Evolutionary conservation across 2,888 invertebrate genomes (phyloP).

Genomic region (Osmoderma eremita): DNA sequence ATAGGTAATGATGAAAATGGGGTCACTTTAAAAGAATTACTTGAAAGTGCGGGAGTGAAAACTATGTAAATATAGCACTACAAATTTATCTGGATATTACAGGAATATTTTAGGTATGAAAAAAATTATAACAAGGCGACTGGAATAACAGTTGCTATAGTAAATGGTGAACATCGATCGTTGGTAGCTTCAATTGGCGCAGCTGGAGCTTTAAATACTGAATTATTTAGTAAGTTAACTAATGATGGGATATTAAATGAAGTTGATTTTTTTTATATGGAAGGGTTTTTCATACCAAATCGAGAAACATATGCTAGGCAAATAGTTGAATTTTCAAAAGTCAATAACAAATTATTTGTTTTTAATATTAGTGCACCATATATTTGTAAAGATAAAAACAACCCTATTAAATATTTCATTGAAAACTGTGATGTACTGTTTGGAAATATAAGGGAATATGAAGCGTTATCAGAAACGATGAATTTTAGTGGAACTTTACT

Average conservation of each 20-base stretch:
- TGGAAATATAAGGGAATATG: slow-evolving; percentile 69
- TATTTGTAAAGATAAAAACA: slow-evolving; percentile 62
- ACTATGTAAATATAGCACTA: slow-evolving; percentile 55
- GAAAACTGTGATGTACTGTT: slow-evolving; percentile 66
- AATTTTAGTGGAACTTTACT: slow-evolving; percentile 51
- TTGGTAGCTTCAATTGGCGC: slow-evolving; percentile 69
- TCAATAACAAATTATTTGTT: slow-evolving; percentile 61
- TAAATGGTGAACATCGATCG: slow-evolving; percentile 63
- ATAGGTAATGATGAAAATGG: slow-evolving; percentile 66
- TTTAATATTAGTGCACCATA: slow-evolving; percentile 69
- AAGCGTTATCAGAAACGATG: slow-evolving; percentile 60
- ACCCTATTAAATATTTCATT: slow-evolving; percentile 62
- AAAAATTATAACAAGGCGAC: slow-evolving; percentile 58
- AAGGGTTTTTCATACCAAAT: slow-evolving; percentile 69
- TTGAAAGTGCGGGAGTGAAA: slow-evolving; percentile 62
- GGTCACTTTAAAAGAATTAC: slow-evolving; percentile 58
- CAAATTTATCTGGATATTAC: background rate
- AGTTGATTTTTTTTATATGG: slow-evolving; percentile 64
- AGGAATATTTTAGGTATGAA: slow-evolving; percentile 44
- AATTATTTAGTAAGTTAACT: slow-evolving; percentile 51
- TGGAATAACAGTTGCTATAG: slow-evolving; percentile 66
- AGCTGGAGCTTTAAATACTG: slow-evolving; percentile 62
- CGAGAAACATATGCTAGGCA: slow-evolving; percentile 63
- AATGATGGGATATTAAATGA: slow-evolving; percentile 51
- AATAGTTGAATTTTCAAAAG: slow-evolving; percentile 62